A percentile compares a stretch with the other conserved stretches of the same genome.
phyloP scores from a whole-genome alignment of 2,113 vertebrate genomes.

The Psilopsiagon aurifrons region DNA sequence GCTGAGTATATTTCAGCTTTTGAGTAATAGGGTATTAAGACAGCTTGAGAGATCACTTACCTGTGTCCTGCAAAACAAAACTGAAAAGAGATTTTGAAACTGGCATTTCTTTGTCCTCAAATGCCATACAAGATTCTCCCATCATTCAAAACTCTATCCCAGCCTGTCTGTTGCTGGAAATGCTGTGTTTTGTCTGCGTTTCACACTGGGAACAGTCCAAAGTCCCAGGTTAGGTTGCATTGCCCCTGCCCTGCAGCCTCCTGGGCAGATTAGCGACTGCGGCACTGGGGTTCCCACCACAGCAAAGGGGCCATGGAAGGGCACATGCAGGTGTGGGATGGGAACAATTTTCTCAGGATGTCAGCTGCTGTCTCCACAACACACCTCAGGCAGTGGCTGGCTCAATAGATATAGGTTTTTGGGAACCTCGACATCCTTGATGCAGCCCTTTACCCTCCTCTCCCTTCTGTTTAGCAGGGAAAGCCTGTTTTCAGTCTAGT shows the following conservation, averaged over 20 bases:
- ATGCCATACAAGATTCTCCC: background rate
- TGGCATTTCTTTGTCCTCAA: background rate
- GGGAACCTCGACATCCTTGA: background rate
- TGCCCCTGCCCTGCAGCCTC: background rate
- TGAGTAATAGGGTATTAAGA: conserved; percentile 21
- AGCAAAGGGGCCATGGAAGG: fast-evolving
- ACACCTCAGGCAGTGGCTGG: background rate
- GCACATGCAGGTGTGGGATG: fast-evolving
- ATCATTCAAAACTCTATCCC: background rate
- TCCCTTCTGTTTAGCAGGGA: background rate
- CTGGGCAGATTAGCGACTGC: background rate
- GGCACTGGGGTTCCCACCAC: fast-evolving
- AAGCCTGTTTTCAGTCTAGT: background rate
- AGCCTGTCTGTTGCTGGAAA: background rate
- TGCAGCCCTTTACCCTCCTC: background rate
- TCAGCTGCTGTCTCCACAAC: background rate
- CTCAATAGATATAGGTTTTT: background rate
- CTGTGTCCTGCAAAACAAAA: conserved; percentile 43
- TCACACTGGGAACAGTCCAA: background rate
- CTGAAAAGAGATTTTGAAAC: background rate
- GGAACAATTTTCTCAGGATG: background rate
- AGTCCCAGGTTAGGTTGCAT: background rate
- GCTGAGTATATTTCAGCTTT: background rate
- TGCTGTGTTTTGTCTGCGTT: background rate
- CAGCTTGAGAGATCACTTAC: background rate